Percentiles rank a stretch among this genome's conserved stretches.
These are phyloP conservation scores for Teinopalpus imperialis DNA, from an alignment of 2,888 invertebrate genomes.

Conservation along the genomic window DNA sequence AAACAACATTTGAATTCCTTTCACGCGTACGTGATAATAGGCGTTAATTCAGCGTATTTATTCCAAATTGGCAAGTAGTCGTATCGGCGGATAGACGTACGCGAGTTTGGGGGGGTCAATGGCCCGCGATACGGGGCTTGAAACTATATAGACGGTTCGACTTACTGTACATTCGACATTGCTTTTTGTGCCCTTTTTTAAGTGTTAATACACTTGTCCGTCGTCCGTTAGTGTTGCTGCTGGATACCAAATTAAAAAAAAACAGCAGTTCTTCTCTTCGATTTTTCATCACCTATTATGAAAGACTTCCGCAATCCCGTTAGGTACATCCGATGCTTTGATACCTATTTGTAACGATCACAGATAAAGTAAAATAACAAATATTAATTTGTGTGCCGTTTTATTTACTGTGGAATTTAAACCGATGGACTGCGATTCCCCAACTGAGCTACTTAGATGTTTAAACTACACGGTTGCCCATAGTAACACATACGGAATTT, in stretches of 20 bases:
- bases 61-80: conserved; percentile 14
- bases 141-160: conserved; percentile 19
- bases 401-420: too few relatives aligned
- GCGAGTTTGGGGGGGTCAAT: conserved; percentile 17
- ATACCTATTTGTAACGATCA: too few relatives aligned
- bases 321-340: too few relatives aligned
- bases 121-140: conserved; percentile 8
- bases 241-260: conserved; percentile 7
- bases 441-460: too few relatives aligned
- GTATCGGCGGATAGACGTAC: conserved; percentile 2
- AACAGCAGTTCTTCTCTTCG: background rate
- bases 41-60: conserved; percentile 15
- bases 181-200: conserved; percentile 13
- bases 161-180: conserved; percentile 17
- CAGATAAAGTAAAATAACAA: too few relatives aligned
- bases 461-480: too few relatives aligned
- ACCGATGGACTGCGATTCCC: too few relatives aligned
- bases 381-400: too few relatives aligned
- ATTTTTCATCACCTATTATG: background rate
- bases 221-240: conserved; percentile 11
- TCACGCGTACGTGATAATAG: conserved; percentile 11
- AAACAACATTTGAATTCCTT: conserved; percentile 10
- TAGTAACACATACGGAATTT: too few relatives aligned
- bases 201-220: too few relatives aligned
- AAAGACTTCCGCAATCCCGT: background rate